Conservation (phyloP, 1,140 invertebrate species). For the Microplitis demolitor region DNA sequence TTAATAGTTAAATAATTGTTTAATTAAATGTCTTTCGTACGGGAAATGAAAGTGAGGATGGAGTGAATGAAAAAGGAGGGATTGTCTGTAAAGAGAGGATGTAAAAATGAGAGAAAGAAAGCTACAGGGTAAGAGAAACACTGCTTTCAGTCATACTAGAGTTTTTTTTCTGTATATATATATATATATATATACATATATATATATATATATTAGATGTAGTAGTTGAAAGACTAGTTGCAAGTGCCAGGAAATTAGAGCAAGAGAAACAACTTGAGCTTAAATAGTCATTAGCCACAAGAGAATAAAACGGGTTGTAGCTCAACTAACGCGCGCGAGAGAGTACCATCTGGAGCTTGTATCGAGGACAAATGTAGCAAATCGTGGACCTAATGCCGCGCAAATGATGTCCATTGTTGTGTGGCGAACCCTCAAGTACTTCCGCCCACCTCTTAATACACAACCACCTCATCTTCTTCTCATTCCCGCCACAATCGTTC, state of each 20-base stretch:
- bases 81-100: too few relatives aligned
- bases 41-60: not conserved
- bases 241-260: constrained; percentile 14
- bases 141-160: too few relatives aligned
- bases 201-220: too few relatives aligned
- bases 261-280: constrained; percentile 21
- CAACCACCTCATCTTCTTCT: too few relatives aligned
- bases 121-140: too few relatives aligned
- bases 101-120: too few relatives aligned
- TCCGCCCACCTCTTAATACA: not conserved
- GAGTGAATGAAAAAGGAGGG: too few relatives aligned
- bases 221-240: not conserved
- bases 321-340: constrained; percentile 12
- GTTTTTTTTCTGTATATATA: too few relatives aligned
- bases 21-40: not conserved
- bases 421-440: not conserved
- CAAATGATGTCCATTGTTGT: constrained; percentile 18
- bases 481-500: too few relatives aligned
- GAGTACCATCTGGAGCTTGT: constrained; percentile 23
- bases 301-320: constrained; percentile 22
- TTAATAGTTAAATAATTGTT: constrained; percentile 12
- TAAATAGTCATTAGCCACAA: constrained; percentile 25
- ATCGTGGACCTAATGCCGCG: not conserved
- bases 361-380: constrained; percentile 4
- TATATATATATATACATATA: too few relatives aligned